These are phyloP conservation scores for Resseliella maxima DNA, from an alignment of 2,888 invertebrate genomes.

Conservation along the genomic window DNA sequence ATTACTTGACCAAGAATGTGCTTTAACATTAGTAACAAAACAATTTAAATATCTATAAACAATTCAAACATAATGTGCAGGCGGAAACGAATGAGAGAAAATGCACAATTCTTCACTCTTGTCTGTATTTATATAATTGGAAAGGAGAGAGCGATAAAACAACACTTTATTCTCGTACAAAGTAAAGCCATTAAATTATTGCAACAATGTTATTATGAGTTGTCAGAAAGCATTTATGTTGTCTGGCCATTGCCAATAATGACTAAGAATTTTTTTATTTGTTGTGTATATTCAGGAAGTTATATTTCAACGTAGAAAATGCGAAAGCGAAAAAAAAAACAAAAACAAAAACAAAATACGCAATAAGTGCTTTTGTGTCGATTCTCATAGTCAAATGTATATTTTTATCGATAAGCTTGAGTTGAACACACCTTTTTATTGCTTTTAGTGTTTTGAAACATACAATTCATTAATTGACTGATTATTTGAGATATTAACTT, in stretches of 20 bases:
- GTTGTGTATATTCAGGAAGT: not conserved
- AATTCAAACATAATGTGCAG: not conserved
- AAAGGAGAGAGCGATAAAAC: not conserved
- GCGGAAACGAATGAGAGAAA: not conserved
- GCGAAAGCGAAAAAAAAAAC: not conserved
- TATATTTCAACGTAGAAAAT: too few species aligned
- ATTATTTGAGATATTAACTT: too few species aligned
- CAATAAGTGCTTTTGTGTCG: too few species aligned
- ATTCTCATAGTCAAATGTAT: too few species aligned
- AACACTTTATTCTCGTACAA: not conserved
- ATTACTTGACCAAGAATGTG: not conserved
- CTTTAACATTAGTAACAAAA: too few species aligned
- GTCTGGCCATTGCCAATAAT: not conserved
- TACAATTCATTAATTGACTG: too few species aligned
- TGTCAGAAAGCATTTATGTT: not conserved
- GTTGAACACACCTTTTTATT: too few species aligned
- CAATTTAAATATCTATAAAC: not conserved
- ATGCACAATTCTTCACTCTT: not conserved
- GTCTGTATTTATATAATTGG: not conserved
- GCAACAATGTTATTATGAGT: slow-evolving; percentile 23
- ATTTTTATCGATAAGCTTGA: too few species aligned
- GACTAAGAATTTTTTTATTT: not conserved
- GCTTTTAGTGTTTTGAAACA: too few species aligned
- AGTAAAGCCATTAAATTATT: not conserved
- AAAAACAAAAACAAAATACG: too few species aligned